Conservation (phyloP, 2,888 invertebrate genomes). For the Globia sparganii region DNA sequence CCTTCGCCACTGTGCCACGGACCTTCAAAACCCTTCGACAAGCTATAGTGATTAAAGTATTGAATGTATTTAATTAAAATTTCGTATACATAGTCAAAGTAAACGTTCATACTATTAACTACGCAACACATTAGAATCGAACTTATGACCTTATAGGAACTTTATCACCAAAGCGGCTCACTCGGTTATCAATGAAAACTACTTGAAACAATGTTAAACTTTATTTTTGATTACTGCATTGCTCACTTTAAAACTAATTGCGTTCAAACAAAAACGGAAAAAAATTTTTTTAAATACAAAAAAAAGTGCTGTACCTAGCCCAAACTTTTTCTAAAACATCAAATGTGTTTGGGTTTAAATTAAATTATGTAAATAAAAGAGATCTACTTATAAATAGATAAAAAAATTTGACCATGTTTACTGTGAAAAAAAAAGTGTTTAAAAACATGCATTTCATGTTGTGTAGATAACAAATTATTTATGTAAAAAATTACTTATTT, state of each 20-base stretch:
- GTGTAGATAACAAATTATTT: slow-evolving; percentile 6
- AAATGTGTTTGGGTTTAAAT: slow-evolving; percentile 10
- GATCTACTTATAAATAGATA: slow-evolving; percentile 27
- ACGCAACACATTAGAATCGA: slow-evolving; percentile 17
- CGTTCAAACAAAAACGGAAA: slow-evolving; percentile 16
- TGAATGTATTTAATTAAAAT: no score
- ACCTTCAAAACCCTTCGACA: no score
- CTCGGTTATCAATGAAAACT: slow-evolving; percentile 60
- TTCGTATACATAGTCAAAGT: no score
- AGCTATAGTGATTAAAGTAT: no score
- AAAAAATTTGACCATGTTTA: background rate
- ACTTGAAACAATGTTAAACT: slow-evolving; percentile 57
- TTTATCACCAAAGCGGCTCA: slow-evolving; percentile 39
- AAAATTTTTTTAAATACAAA: background rate
- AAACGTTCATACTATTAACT: slow-evolving; percentile 10
- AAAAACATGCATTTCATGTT: slow-evolving; percentile 33
- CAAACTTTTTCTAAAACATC: slow-evolving; percentile 27
- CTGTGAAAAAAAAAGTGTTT: background rate
- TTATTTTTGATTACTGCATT: slow-evolving; percentile 62
- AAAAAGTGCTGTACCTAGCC: background rate
- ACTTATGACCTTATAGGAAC: slow-evolving; percentile 31
- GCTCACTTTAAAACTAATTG: slow-evolving; percentile 57
- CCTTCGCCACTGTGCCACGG: no score
- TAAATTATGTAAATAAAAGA: slow-evolving; percentile 36
- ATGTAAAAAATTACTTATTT: slow-evolving; percentile 4